These are phyloP conservation scores for Myiozetetes cayanensis DNA, from an alignment of 2,113 vertebrate genomes.

Conservation along the genomic window DNA sequence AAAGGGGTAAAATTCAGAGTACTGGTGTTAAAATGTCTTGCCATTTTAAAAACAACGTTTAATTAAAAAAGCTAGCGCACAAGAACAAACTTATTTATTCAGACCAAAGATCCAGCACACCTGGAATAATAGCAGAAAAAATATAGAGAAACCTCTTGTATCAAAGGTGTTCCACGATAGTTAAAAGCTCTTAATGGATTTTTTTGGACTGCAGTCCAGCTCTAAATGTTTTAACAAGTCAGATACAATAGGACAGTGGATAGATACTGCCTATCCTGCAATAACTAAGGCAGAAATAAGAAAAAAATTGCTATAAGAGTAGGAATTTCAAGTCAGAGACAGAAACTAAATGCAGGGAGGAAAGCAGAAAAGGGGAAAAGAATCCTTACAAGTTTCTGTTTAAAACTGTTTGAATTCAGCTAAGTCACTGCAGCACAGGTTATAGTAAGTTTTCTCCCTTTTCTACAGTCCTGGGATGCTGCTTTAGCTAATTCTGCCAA, in stretches of 20 bases:
- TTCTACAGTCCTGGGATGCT: conserved; percentile 74
- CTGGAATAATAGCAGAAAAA: neutral
- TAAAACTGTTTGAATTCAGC: neutral
- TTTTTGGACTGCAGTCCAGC: neutral
- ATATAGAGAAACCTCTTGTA: neutral
- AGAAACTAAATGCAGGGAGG: neutral
- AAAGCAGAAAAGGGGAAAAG: neutral
- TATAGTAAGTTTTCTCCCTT: neutral
- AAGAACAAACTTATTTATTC: neutral
- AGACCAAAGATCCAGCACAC: neutral
- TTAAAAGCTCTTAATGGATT: neutral
- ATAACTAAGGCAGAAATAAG: neutral
- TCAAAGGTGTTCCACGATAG: neutral
- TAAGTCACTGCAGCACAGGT: neutral
- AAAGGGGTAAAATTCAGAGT: neutral
- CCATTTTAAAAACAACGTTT: neutral
- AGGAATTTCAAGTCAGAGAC: neutral
- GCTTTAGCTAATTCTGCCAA: conserved; percentile 74
- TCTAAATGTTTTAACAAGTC: neutral
- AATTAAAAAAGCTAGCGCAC: neutral
- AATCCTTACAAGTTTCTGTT: neutral
- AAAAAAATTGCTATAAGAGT: neutral
- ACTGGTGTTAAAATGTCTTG: neutral
- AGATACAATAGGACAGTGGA: neutral
- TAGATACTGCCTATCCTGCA: neutral